Base-by-base conservation (phyloP, 2,888 invertebrate species). In the Dromius quadrimaculatus region DNA sequence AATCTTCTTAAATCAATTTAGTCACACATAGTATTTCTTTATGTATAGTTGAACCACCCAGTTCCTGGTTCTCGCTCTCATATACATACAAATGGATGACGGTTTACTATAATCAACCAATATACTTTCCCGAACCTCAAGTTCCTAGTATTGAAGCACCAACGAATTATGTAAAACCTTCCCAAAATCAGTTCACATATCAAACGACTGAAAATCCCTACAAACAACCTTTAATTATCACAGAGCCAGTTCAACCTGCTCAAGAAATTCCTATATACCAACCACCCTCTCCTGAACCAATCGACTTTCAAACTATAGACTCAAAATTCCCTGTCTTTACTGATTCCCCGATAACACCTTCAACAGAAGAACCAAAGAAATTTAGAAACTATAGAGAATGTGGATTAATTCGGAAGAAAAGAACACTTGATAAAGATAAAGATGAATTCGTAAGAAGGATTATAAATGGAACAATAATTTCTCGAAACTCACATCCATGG, bases 401-500 rank as follows among this genome's bases (percentile, higher is more conserved):
- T 23, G 63, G 63, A 17, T 2, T n/a, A 15, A 63, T 63, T 9
- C 11, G 63, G 15, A 28, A 22, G n/a, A 63, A 13, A 17, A 22
- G 63, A 28, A 13, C 63, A 2, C n/a, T n/a, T n/a, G n/a, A n/a
- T 15, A n/a, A 4, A 13, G 28, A 47, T 6, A 23, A 62, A 9
- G 38, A 36, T 19, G 64, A 64, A 8, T n/a, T 19, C 6, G 36
- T 32, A 1, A 22, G 32, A 1, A 19, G 32, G n/a, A 64, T 64
- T 11, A 47, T 47, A n/a, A 47, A 47, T 34, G 64, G 64, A 4
- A 50, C 47, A 11, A 4, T 6, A 19, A 34, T 64, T n/a, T 19
- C 20, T 6, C 28, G 13, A 5, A 64, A 64, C 13, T 2, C n/a
- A 5, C 64, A 64, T 50, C 64, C 64, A 6, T 64, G 64, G 64